phyloP scores from a whole-genome alignment of 2,113 vertebrate genomes.

The Paramormyrops kingsleyae region DNA sequence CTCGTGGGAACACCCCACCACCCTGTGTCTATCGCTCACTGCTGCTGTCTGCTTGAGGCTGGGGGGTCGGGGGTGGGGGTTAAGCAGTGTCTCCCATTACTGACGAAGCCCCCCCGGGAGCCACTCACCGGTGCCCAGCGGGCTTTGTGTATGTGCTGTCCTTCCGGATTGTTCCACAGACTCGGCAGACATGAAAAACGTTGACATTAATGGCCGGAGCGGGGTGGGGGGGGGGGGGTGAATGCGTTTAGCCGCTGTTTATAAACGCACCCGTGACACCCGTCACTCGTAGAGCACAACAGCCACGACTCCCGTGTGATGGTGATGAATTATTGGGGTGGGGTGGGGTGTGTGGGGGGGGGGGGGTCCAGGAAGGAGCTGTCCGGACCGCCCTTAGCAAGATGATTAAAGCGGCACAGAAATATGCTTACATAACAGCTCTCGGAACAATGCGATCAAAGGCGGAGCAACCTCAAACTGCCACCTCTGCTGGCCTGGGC shows the following conservation, averaged over 20 bases:
- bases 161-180: not conserved
- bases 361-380: not conserved
- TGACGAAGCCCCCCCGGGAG: not conserved
- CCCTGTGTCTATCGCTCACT: not conserved
- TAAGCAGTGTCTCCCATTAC: not conserved
- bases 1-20: not conserved
- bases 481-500: not conserved
- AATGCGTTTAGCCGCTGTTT: not conserved
- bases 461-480: not conserved
- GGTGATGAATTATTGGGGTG: not conserved
- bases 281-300: not conserved
- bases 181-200: not conserved
- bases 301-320: too few species aligned
- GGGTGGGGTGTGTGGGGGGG: too few species aligned
- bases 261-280: not conserved
- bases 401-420: slow-evolving; percentile 7
- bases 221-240: not conserved
- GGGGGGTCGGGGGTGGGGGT: not conserved
- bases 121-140: not conserved
- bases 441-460: not conserved
- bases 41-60: not conserved
- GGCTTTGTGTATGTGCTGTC: not conserved
- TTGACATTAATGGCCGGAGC: not conserved
- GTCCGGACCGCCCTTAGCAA: not conserved
- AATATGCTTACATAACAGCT: slow-evolving; percentile 6